Percentiles rank a stretch among this genome's conserved stretches.
These are phyloP conservation scores for Tiliacea aurago DNA, from an alignment of 2,888 invertebrate genomes.

Conservation along the genomic window DNA sequence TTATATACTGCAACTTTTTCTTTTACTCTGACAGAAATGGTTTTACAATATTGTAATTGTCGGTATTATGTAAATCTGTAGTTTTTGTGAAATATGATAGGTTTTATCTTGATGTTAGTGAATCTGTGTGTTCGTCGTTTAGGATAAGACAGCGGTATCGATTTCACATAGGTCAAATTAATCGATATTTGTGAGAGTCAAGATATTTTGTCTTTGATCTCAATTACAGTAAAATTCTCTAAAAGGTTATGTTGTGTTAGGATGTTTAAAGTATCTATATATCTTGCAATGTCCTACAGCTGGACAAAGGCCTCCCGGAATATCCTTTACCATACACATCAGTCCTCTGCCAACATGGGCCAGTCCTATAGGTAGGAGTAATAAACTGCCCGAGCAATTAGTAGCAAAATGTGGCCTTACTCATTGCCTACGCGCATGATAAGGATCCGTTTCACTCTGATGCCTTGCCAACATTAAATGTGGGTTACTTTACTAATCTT, in stretches of 20 bases:
- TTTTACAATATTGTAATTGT: conserved; percentile 52
- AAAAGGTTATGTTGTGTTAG: background rate
- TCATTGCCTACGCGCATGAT: conserved; percentile 43
- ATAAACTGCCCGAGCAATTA: conserved; percentile 17
- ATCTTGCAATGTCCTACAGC: background rate
- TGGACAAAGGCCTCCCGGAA: background rate
- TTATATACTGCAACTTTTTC: conserved; percentile 61
- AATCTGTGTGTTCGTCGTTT: conserved; percentile 1
- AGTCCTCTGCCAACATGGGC: background rate
- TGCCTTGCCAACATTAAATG: conserved; percentile 45
- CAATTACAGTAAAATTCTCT: background rate
- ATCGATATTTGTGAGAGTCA: background rate
- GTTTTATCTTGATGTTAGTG: conserved; percentile 36
- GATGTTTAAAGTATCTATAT: background rate
- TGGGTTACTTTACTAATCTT: conserved; percentile 33
- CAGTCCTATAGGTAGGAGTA: background rate
- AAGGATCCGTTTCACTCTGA: conserved; percentile 57
- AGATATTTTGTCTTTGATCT: background rate
- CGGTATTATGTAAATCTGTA: conserved; percentile 54
- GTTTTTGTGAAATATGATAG: conserved; percentile 20
- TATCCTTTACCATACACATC: background rate
- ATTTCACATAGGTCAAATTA: background rate
- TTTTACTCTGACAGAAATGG: conserved; percentile 59
- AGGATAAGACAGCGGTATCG: background rate
- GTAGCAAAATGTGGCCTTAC: conserved; percentile 22